Evolutionary conservation across 2,113 vertebrate genomes (phyloP), one percentile per base, ranked within the genome.

Genomic region (Scartelaos histophorus): DNA sequence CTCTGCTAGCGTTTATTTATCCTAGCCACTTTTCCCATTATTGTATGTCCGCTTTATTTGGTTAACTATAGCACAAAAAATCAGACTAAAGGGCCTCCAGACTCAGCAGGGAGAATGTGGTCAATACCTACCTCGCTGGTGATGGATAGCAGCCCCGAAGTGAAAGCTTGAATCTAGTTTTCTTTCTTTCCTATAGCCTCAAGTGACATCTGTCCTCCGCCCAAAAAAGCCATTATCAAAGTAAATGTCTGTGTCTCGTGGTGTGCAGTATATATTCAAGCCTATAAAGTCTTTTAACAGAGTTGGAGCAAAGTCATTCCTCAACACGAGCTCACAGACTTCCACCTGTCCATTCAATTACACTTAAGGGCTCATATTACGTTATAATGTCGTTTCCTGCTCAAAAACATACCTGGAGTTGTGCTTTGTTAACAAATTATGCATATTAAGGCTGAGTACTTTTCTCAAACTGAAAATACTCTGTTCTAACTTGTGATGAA

Each of bases 101-200:
- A 15, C 56, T 25, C 51, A 13, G 15, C 35, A 24, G 45, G 49
- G 45, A 38, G 47, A 73, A 57, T 17, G 21, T 74, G 72, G 80
- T 89, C 83, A 71, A 76, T 87, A 87, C 68, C 81, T 75, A 76
- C 79, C 75, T 78, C 75, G 49, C 75, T 58, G 72, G 24, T 88
- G 83, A 87, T 82, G 78, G 76, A 86, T 82, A 10, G 67, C n/a
- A 11, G 70, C 68, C 83, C 82, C 70, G 69, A 29, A 81, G 86
- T 78, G 54, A 82, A 56, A 85, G 70, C 75, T 61, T 71, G 71
- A 76, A 75, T 73, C 54, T 68, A 73, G 84, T 79, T 80, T 79
- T 71, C 73, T 76, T 85, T 71, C 60, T 58, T 58, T 75, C 24
- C 35, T 25, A 25, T 69, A 49, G 65, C 71, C 66, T 61, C 78